Percentiles rank a stretch among this genome's conserved stretches.
Evolutionary conservation across 1,140 invertebrate species (phyloP).

Genomic region (Heliothis subflexa): DNA sequence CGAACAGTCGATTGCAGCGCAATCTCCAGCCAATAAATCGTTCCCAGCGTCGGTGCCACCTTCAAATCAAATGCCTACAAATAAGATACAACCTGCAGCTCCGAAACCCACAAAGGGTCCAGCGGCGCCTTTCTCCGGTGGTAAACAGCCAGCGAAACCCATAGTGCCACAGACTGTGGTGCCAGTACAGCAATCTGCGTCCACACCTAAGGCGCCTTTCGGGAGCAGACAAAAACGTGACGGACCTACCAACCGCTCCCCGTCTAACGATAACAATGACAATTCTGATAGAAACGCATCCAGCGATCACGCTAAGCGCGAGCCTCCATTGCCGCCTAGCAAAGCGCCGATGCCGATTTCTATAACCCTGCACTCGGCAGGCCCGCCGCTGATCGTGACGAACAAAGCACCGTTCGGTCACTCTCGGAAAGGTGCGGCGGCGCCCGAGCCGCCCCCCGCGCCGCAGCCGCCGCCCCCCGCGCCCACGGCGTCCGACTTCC

Average conservation of each 20-base stretch:
- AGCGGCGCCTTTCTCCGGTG: constrained; percentile 74
- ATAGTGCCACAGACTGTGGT: constrained; percentile 75
- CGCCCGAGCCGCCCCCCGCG: constrained; percentile 70
- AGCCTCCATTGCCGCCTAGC: constrained; percentile 75
- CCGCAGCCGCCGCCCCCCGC: constrained; percentile 78
- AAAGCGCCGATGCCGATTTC: constrained; percentile 80
- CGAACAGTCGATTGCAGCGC: constrained; percentile 53
- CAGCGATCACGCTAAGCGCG: constrained; percentile 69
- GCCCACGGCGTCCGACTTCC: constrained; percentile 84
- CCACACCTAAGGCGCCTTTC: constrained; percentile 83
- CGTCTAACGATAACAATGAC: constrained; percentile 72
- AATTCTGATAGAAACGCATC: constrained; percentile 57
- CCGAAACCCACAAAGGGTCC: constrained; percentile 76
- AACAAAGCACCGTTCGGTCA: constrained; percentile 83
- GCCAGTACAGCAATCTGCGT: constrained; percentile 76
- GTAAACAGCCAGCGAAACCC: constrained; percentile 72
- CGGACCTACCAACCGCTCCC: constrained; percentile 71
- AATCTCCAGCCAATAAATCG: constrained; percentile 58
- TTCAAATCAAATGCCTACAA: constrained; percentile 57
- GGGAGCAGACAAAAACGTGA: constrained; percentile 82
- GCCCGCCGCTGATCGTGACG: constrained; percentile 77
- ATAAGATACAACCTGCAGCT: constrained; percentile 65
- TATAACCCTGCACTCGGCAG: constrained; percentile 74
- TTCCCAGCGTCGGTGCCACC: constrained; percentile 63
- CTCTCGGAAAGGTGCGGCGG: constrained; percentile 70